Evolutionary conservation across 2,113 vertebrate species (phyloP).

Genomic region (Probosciger aterrimus): DNA sequence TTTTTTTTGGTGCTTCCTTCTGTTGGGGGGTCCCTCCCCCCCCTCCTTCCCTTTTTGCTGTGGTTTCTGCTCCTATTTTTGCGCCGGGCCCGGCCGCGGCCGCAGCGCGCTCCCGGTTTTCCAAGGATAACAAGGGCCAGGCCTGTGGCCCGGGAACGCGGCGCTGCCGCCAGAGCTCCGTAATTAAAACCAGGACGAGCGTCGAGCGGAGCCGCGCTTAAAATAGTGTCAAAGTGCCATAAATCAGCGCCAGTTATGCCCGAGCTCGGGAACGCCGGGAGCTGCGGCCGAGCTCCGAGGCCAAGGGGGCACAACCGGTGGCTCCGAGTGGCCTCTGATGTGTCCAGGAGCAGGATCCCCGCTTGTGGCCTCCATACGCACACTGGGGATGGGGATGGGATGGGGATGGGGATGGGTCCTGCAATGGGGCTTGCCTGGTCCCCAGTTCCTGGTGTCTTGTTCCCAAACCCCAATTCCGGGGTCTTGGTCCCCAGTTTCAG

Average conservation of each 20-base stretch:
- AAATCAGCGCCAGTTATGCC: conserved; percentile 26
- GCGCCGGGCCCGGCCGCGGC: neutral
- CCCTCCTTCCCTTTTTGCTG: neutral
- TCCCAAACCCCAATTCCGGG: neutral
- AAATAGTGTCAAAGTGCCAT: conserved; percentile 39
- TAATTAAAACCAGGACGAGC: conserved; percentile 54
- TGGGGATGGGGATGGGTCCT: neutral
- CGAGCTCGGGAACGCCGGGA: neutral
- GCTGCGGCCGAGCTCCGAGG: neutral
- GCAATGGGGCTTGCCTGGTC: rapidly evolving
- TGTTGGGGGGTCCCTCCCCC: too few species aligned
- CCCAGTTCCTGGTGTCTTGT: neutral
- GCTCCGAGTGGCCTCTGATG: neutral
- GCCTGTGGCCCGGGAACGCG: conserved; percentile 32
- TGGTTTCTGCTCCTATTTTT: conserved; percentile 25
- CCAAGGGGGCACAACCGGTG: neutral
- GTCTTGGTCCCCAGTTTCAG: neutral
- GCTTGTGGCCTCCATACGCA: neutral
- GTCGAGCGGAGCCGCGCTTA: conserved; percentile 29
- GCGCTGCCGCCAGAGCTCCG: conserved; percentile 25
- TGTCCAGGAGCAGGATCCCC: neutral
- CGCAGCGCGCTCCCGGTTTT: conserved; percentile 17
- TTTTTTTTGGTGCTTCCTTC: too few species aligned
- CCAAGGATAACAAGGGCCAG: conserved; percentile 46
- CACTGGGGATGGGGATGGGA: neutral